Evolutionary conservation across 2,113 vertebrate genomes (phyloP).

Genomic region (Vulpes vulpes): DNA sequence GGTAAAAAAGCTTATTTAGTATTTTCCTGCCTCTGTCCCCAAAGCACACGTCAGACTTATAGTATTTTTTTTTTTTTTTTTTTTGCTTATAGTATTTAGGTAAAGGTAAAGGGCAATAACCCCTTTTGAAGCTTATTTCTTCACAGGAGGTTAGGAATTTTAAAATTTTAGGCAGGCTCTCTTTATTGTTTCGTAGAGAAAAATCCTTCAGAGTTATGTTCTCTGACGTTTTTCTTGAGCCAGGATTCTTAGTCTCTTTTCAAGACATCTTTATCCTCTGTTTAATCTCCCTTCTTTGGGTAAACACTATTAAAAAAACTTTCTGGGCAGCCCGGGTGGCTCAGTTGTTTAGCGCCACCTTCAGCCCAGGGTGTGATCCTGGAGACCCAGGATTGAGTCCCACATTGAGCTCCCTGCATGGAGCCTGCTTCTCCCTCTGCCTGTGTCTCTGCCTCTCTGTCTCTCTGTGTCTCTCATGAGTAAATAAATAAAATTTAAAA

Average conservation of each 20-base stretch:
- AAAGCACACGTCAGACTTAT: neutral
- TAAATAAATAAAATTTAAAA: too few relatives aligned
- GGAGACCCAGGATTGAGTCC: too few relatives aligned
- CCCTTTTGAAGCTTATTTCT: neutral
- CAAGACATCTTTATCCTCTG: conserved; percentile 9
- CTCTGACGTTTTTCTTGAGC: neutral
- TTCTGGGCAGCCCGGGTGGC: neutral
- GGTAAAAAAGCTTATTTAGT: neutral
- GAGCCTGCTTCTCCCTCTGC: too few relatives aligned
- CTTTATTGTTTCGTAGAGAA: neutral
- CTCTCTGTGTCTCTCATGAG: too few relatives aligned
- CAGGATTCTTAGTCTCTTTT: conserved; percentile 14
- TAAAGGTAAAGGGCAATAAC: neutral
- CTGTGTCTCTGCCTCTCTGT: too few relatives aligned
- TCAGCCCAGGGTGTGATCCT: too few relatives aligned
- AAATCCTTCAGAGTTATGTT: neutral
- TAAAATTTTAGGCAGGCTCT: neutral
- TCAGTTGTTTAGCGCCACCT: too few relatives aligned
- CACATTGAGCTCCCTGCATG: too few relatives aligned
- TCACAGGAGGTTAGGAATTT: neutral
- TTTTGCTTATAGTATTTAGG: neutral
- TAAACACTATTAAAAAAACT: neutral
- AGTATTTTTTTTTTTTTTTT: too few relatives aligned
- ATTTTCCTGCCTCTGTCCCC: neutral
- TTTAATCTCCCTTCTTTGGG: neutral